Conservation (phyloP, 2,113 vertebrate species). For the Heterotis niloticus region DNA sequence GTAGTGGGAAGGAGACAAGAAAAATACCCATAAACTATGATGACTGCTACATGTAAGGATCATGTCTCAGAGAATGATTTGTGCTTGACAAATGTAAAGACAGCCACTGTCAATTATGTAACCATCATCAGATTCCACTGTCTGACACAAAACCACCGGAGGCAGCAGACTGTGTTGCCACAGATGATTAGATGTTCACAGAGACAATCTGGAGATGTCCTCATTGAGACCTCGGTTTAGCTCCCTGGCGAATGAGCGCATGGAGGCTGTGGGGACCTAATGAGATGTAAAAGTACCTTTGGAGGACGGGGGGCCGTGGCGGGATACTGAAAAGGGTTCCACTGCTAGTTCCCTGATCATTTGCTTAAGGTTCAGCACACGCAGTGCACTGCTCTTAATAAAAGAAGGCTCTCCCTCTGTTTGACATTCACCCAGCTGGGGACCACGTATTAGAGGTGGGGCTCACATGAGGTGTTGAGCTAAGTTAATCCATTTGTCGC, state of each 20-base stretch:
- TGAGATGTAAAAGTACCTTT: conserved; percentile 5
- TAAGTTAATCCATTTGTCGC: too few relatives aligned
- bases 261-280: neutral
- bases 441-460: neutral
- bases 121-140: neutral
- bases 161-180: neutral
- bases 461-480: too few relatives aligned
- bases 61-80: too few relatives aligned
- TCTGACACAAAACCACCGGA: neutral
- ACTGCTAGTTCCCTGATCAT: conserved; percentile 4
- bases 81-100: too few relatives aligned
- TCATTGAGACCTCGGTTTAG: neutral
- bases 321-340: neutral
- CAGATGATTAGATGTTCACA: neutral
- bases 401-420: neutral
- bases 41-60: neutral
- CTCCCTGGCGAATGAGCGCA: neutral
- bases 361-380: conserved; percentile 9
- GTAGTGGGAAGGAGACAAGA: conserved; percentile 34
- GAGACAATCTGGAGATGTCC: neutral
- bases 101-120: neutral
- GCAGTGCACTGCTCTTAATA: neutral
- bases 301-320: neutral
- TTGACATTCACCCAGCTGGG: neutral
- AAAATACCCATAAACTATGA: neutral